phyloP scores from a whole-genome alignment of 2,113 vertebrate genomes.

The Callithrix jacchus region DNA sequence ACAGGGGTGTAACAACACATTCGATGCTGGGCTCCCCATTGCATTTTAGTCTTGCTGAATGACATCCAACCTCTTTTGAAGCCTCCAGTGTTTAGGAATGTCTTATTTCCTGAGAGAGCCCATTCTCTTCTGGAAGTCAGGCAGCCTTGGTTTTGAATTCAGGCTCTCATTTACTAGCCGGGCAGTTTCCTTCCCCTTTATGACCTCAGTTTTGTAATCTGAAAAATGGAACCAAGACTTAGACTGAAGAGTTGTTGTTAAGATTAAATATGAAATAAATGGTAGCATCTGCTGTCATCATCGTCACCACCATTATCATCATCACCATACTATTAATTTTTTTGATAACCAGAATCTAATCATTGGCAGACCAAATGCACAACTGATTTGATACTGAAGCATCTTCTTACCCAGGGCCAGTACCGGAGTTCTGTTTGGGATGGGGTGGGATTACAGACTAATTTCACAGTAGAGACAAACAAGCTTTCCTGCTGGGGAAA shows the following conservation, averaged over 20 bases:
- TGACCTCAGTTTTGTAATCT: not conserved
- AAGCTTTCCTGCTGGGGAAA: not conserved
- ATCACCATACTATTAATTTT: not conserved
- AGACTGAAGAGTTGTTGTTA: not conserved
- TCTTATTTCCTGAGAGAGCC: not conserved
- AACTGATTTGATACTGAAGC: not conserved
- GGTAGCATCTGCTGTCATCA: not conserved
- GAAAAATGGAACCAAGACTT: not conserved
- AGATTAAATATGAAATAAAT: not conserved
- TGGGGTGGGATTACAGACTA: not conserved
- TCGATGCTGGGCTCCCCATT: not conserved
- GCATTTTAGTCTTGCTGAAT: not conserved
- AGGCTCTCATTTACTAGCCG: not conserved
- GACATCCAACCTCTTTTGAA: not conserved
- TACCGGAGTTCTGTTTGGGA: not conserved
- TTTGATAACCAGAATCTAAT: not conserved
- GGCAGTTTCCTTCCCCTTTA: not conserved
- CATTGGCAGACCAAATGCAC: not conserved
- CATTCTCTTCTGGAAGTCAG: not conserved
- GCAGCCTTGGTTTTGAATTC: not conserved
- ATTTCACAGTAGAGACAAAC: not conserved
- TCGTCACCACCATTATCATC: not conserved
- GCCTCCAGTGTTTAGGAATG: not conserved
- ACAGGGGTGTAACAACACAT: accelerated
- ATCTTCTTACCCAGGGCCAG: not conserved